phyloP scores from a whole-genome alignment of 2,113 vertebrate species.

The Triplophysa siluroides region DNA sequence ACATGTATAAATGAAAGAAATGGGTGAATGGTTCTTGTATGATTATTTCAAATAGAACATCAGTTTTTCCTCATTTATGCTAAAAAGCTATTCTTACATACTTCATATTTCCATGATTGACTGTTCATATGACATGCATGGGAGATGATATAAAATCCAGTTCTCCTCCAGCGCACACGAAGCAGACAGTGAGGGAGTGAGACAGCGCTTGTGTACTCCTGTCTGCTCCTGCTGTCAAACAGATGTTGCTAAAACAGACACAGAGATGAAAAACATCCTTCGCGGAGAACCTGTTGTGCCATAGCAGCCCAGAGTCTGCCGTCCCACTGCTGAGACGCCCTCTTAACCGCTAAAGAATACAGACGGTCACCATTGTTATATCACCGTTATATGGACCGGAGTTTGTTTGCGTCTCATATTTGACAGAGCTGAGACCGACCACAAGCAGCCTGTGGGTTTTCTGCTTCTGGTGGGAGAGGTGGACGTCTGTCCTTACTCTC shows the following conservation, averaged over 20 bases:
- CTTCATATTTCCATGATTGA: too few relatives aligned
- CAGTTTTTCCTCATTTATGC: too few relatives aligned
- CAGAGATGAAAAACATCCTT: conserved; percentile 15
- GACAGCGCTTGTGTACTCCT: not conserved
- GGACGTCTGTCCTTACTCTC: conserved; percentile 12
- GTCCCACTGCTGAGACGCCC: conserved; percentile 18
- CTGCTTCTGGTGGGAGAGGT: conserved; percentile 27
- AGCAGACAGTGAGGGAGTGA: not conserved
- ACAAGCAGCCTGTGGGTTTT: conserved; percentile 40
- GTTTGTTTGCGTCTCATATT: conserved; percentile 16
- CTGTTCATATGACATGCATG: not conserved
- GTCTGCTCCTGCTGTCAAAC: conserved; percentile 35
- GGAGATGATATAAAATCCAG: not conserved
- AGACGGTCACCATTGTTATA: not conserved
- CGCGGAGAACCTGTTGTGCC: conserved; percentile 8
- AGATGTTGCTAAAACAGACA: conserved; percentile 37
- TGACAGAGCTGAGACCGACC: conserved; percentile 40
- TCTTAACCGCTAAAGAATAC: conserved; percentile 25
- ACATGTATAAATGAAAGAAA: too few relatives aligned
- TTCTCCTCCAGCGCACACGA: not conserved
- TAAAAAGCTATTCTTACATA: too few relatives aligned
- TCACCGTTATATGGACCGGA: conserved; percentile 28
- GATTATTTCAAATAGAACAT: too few relatives aligned
- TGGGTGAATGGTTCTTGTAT: too few relatives aligned
- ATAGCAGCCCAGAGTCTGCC: not conserved